Conservation (phyloP, 2,797 vertebrate genomes). For the Cyprinodon diabolis region DNA sequence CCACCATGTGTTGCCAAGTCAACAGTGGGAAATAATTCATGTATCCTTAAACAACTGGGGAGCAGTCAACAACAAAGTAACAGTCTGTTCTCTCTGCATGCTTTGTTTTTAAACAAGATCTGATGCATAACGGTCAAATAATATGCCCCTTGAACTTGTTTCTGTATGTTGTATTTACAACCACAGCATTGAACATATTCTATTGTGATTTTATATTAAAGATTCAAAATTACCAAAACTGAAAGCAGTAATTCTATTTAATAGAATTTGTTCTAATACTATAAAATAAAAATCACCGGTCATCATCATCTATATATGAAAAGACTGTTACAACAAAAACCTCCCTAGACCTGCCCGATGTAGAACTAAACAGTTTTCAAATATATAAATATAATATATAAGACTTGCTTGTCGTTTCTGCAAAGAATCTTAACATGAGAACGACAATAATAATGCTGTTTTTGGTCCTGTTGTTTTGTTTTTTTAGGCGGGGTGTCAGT, state of each 20-base stretch:
- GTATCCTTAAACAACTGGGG: conserved; percentile 25
- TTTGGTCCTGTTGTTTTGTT: background rate
- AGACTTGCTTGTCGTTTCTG: too few relatives aligned
- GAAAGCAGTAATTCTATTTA: background rate
- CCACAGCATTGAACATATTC: background rate
- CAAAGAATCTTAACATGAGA: background rate
- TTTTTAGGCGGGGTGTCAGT: background rate
- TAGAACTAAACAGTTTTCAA: too few relatives aligned
- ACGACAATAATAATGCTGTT: background rate
- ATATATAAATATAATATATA: too few relatives aligned
- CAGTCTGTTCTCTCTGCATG: conserved; percentile 8
- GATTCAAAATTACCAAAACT: background rate
- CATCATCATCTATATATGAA: background rate
- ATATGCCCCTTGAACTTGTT: background rate
- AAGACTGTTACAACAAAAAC: background rate
- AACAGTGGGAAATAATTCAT: conserved; percentile 55
- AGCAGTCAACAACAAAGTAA: conserved; percentile 28
- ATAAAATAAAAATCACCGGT: background rate
- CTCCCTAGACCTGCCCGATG: background rate
- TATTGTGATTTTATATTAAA: background rate
- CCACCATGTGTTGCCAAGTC: conserved; percentile 47
- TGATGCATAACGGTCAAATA: conserved; percentile 7
- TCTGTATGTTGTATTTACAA: background rate
- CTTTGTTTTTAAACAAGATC: conserved; percentile 17
- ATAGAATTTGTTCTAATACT: background rate